Percentiles rank a stretch among this genome's conserved stretches.
Conservation (phyloP, 2,797 vertebrate genomes). For the Sebastes oblongus region DNA sequence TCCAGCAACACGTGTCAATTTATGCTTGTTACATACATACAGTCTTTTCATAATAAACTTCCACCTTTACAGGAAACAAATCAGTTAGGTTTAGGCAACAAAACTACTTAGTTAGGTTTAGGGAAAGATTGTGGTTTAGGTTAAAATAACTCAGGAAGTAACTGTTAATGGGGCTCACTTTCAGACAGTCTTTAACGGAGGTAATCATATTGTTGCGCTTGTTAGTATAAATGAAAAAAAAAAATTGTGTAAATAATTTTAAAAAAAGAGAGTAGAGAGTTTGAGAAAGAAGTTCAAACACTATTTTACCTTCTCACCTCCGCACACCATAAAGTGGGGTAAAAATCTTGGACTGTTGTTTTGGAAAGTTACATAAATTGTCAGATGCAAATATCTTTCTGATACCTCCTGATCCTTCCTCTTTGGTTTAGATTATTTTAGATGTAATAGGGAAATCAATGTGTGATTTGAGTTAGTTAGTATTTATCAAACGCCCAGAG, state of each 20-base stretch:
- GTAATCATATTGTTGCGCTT: background rate
- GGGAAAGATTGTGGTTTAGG: too few species aligned
- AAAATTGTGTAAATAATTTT: background rate
- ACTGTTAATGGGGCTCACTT: too few species aligned
- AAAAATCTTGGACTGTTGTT: background rate
- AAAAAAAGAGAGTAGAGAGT: background rate
- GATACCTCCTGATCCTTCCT: background rate
- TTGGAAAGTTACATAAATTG: background rate
- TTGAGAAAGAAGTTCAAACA: background rate
- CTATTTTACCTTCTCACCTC: background rate
- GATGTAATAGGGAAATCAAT: background rate
- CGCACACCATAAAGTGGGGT: background rate
- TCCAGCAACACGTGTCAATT: fast-evolving
- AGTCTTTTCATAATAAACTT: background rate
- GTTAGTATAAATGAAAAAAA: background rate
- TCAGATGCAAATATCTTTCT: background rate
- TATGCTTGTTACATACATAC: background rate
- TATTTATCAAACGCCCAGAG: background rate
- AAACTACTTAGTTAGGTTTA: too few species aligned
- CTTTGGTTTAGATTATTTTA: background rate
- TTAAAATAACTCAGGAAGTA: too few species aligned
- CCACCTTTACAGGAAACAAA: background rate
- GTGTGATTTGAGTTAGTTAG: background rate
- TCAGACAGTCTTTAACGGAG: background rate
- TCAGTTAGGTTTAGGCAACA: too few species aligned